These are phyloP conservation scores for Aleiodes sp. DNA, from an alignment of 1,140 invertebrate genomes.

Conservation along the genomic window DNA sequence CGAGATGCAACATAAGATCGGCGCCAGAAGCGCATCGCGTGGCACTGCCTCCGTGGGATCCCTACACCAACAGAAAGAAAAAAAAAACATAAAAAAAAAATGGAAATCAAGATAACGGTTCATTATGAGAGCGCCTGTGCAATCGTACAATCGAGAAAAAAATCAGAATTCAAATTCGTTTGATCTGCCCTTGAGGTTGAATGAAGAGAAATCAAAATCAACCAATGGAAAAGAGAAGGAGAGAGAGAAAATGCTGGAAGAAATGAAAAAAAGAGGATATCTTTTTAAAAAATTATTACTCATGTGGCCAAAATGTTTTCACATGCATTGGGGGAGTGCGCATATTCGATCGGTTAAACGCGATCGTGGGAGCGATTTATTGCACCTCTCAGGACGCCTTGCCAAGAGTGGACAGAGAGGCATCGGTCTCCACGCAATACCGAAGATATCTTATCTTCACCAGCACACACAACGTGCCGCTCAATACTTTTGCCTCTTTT, in stretches of 20 bases:
- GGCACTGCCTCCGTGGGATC: conserved; percentile 3
- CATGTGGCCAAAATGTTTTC: conserved; percentile 3
- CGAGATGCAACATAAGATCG: conserved; percentile 17
- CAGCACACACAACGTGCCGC: conserved; percentile 7
- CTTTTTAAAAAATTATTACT: neutral
- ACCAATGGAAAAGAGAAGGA: neutral
- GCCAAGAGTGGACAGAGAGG: conserved; percentile 7
- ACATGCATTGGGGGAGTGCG: conserved; percentile 1
- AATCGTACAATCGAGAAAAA: conserved; percentile 17
- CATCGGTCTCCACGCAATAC: conserved; percentile 11
- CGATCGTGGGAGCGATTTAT: conserved; percentile 17
- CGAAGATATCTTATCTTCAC: conserved; percentile 15
- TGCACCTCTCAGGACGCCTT: conserved; percentile 5
- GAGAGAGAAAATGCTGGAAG: neutral
- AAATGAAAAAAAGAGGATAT: neutral
- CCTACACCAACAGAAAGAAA: neutral
- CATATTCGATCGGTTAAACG: conserved; percentile 13
- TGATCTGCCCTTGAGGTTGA: neutral
- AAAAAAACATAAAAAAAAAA: neutral
- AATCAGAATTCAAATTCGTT: conserved; percentile 11
- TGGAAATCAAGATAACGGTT: conserved; percentile 9
- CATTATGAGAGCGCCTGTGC: conserved; percentile 11
- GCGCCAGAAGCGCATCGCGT: conserved; percentile 12
- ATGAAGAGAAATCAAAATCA: neutral
- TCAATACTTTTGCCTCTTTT: conserved; percentile 4